Conservation (phyloP, 2,113 vertebrate species). For the Gasterosteus aculeatus region DNA sequence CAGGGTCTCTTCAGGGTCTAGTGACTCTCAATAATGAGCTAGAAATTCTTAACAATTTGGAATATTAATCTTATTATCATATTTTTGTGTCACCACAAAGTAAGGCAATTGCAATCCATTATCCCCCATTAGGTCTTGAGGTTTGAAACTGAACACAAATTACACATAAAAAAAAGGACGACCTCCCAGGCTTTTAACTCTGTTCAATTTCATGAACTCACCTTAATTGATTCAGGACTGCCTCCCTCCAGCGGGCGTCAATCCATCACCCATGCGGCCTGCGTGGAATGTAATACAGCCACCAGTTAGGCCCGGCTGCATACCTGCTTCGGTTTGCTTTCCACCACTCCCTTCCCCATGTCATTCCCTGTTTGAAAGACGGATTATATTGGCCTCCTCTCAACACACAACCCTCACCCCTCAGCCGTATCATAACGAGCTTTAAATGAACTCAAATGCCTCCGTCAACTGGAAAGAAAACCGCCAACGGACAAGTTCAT, state of each 20-base stretch:
- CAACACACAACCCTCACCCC: conserved; percentile 50
- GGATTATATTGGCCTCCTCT: conserved; percentile 74
- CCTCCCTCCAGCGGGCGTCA: conserved; percentile 74
- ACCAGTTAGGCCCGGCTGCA: conserved; percentile 51
- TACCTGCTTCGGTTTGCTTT: conserved; percentile 53
- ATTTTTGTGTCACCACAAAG: conserved; percentile 38
- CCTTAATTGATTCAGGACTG: conserved; percentile 79
- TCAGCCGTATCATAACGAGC: conserved; percentile 63
- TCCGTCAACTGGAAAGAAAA: conserved; percentile 53
- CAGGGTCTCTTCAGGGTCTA: conserved; percentile 13
- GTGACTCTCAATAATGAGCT: conserved; percentile 24
- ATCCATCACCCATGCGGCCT: conserved; percentile 72
- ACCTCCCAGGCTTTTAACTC: conserved; percentile 48
- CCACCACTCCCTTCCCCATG: conserved; percentile 41
- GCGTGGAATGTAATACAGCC: conserved; percentile 70
- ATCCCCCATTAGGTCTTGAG: conserved; percentile 35
- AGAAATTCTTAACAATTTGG: conserved; percentile 25
- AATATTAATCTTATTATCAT: conserved; percentile 33
- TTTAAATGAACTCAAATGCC: conserved; percentile 69
- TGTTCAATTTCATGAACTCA: conserved; percentile 76
- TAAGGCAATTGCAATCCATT: conserved; percentile 57
- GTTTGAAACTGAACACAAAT: conserved; percentile 60
- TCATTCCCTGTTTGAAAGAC: conserved; percentile 75
- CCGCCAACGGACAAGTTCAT: conserved; percentile 27
- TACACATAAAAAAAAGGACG: conserved; percentile 48